These are phyloP conservation scores for Clitarchus hookeri DNA, from an alignment of 2,888 invertebrate genomes.

Conservation along the genomic window DNA sequence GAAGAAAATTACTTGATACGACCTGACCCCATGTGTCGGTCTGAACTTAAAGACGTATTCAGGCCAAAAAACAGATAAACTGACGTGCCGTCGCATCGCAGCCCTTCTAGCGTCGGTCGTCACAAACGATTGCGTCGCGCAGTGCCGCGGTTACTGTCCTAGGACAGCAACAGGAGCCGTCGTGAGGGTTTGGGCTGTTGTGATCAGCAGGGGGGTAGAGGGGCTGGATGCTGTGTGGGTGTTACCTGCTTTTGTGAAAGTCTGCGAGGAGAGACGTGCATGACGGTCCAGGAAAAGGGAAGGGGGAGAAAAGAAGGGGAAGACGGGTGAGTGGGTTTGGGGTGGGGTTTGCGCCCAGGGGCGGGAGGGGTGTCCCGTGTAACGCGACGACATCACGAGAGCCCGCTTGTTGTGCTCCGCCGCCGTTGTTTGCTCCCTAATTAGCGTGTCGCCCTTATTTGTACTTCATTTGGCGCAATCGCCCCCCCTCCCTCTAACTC, in stretches of 20 bases:
- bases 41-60: too few relatives aligned
- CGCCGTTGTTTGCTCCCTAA: constrained; percentile 22
- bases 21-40: too few relatives aligned
- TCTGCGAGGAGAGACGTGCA: neutral
- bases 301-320: neutral
- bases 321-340: neutral
- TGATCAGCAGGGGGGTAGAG: neutral
- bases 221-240: neutral
- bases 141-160: neutral
- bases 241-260: neutral
- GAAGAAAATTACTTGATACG: too few relatives aligned
- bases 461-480: constrained; percentile 33
- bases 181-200: neutral
- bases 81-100: too few relatives aligned
- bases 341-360: neutral
- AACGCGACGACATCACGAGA: constrained; percentile 3
- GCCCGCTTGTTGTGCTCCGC: constrained; percentile 18
- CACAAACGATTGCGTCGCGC: neutral
- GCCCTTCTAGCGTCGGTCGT: too few relatives aligned
- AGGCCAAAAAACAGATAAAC: too few relatives aligned
- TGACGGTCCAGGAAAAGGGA: neutral
- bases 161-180: neutral
- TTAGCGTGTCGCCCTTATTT: constrained; percentile 34
- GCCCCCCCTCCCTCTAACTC: neutral
- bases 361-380: neutral